Percentiles rank a stretch among this genome's conserved stretches.
Evolutionary conservation across 2,888 invertebrate species (phyloP).

Genomic region (Machimus rusticus): DNA sequence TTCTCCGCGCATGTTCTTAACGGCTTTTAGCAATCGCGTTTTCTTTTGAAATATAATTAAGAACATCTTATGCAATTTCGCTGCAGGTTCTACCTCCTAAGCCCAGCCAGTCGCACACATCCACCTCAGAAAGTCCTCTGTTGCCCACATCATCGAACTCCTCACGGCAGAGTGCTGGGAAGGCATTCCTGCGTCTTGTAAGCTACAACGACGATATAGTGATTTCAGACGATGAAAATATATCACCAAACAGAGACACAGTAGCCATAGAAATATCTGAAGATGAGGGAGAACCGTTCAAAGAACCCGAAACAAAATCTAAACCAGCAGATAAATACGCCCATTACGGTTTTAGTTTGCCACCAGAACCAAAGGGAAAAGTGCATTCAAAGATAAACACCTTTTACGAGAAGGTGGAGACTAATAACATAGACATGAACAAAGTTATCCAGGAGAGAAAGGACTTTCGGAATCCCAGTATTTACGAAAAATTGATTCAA

Average conservation of each 20-base stretch:
- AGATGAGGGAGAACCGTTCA: constrained; percentile 63
- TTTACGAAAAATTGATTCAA: constrained; percentile 95
- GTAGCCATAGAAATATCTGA: constrained; percentile 66
- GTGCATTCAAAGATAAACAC: constrained; percentile 81
- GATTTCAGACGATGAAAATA: constrained; percentile 75
- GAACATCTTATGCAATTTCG: too few species aligned
- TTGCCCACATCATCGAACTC: constrained; percentile 48
- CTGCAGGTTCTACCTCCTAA: background rate
- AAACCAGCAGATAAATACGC: constrained; percentile 57
- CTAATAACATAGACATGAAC: constrained; percentile 87
- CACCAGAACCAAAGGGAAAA: constrained; percentile 82
- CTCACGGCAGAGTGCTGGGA: constrained; percentile 44
- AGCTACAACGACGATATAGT: constrained; percentile 78
- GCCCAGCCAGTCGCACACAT: constrained; percentile 52
- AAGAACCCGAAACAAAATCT: constrained; percentile 57
- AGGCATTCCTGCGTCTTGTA: constrained; percentile 64
- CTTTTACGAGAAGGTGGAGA: constrained; percentile 79
- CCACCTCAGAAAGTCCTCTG: constrained; percentile 55
- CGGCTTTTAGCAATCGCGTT: too few species aligned
- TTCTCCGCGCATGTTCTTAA: too few species aligned
- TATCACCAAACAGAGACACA: constrained; percentile 52
- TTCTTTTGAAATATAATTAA: too few species aligned
- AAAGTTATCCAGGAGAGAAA: constrained; percentile 87
- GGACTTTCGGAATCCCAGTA: constrained; percentile 95
- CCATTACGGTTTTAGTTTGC: constrained; percentile 73